These are phyloP conservation scores for Stratiolaelaps scimitus DNA, from an alignment of 1,140 invertebrate species.

Conservation along the genomic window DNA sequence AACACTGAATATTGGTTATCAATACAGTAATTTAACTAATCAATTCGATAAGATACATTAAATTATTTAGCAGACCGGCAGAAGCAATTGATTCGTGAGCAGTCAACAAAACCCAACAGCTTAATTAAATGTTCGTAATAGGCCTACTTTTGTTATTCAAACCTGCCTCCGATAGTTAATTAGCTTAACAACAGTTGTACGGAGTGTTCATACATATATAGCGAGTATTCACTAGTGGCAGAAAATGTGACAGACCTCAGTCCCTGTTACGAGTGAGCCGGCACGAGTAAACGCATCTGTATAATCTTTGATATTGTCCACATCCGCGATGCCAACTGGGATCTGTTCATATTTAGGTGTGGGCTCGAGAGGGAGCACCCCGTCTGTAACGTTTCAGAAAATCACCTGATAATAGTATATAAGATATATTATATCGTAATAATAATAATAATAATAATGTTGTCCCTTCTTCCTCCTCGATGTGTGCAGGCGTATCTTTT, in stretches of 20 bases:
- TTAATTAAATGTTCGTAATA: not conserved
- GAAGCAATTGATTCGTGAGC: not conserved
- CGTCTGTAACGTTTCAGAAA: not conserved
- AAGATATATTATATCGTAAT: not conserved
- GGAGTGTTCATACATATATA: not conserved
- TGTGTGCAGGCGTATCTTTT: not conserved
- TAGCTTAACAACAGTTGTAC: not conserved
- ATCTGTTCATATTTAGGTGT: not conserved
- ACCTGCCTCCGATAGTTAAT: not conserved
- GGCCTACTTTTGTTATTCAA: not conserved
- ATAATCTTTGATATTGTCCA: not conserved
- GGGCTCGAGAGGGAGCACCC: not conserved
- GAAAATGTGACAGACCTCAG: not conserved
- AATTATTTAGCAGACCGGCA: too few relatives aligned
- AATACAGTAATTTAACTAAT: too few relatives aligned
- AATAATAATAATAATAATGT: not conserved
- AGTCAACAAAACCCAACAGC: not conserved
- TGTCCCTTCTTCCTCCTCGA: not conserved
- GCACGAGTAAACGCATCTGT: not conserved
- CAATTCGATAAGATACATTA: too few relatives aligned
- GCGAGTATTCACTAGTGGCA: not conserved
- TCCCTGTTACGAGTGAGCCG: not conserved
- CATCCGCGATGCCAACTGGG: not conserved
- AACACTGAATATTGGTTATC: too few relatives aligned
- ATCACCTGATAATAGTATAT: not conserved